Base-by-base conservation (phyloP, 2,888 invertebrate genomes). In the Ceriagrion tenellum region DNA sequence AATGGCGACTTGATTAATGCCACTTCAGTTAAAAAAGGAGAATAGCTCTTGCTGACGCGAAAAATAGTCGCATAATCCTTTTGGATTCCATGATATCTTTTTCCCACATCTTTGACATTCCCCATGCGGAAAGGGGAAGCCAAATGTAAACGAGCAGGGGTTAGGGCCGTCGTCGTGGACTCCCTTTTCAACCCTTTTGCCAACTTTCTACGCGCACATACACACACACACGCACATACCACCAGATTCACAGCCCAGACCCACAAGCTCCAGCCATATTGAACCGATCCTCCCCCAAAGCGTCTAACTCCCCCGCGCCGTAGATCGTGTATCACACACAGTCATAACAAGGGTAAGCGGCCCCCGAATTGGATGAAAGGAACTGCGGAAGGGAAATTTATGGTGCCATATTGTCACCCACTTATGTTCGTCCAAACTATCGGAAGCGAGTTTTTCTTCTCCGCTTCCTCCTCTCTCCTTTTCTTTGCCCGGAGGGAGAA, bases 401-500 rank as follows among this genome's bases (percentile, higher is more conserved):
- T 91, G 63, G 63, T 63, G 91, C 91, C 91, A 91, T 91, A 91
- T 91, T 91, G 91, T 91, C 91, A 91, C 91, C 91, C 91, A 91
- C 91, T 91, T 91, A 23, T 63, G 91, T 63, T 63, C 91, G 30
- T 63, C 26, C 89, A 55, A 89, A 89, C 47, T 89, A 89, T 89
- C 26, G 55, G 55, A 55, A 89, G n/a, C 26, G 23, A 55, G 89
- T 47, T 89, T 55, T 89, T 89, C 89, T 18, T 23, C 55, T 26
- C n/a, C 12, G 35, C 55, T 16, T 0, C 89, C 18, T 55, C 8
- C 0, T 10, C 89, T 20, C 88, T 47, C 26, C 20, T 3, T 55
- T n/a, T 55, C 23, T 55, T 40, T n/a, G 26, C 16, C 26, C 55
- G 23, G 13, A 81, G 81, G 30, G 0, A 1, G 18, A n/a, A 20